Percentiles rank a stretch among this genome's conserved stretches.
Conservation (phyloP, 2,888 invertebrate species). For the Athrips mouffetella region DNA sequence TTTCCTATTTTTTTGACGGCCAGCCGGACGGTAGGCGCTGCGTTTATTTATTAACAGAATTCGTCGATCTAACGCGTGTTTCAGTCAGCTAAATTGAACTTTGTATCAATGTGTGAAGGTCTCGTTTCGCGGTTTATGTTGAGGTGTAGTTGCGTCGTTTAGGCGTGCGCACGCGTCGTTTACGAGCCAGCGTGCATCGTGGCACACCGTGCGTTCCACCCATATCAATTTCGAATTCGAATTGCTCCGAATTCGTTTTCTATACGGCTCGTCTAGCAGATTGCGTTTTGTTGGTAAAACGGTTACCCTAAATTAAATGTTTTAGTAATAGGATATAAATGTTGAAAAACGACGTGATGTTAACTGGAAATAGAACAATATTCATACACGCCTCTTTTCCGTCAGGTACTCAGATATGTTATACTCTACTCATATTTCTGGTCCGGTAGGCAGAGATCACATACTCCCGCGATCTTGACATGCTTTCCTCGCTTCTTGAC, state of each 20-base stretch:
- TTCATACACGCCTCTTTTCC: too few species aligned
- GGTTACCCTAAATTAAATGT: conserved; percentile 75
- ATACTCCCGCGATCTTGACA: too few species aligned
- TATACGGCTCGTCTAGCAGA: conserved; percentile 64
- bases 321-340: conserved; percentile 76
- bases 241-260: conserved; percentile 74
- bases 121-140: conserved; percentile 27
- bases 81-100: conserved; percentile 33
- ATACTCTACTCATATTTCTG: too few species aligned
- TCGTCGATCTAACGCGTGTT: conserved; percentile 65
- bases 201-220: conserved; percentile 69
- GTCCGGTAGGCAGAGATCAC: too few species aligned
- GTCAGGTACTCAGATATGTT: too few species aligned
- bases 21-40: conserved; percentile 59
- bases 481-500: too few species aligned
- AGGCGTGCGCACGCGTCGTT: conserved; percentile 53
- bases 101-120: conserved; percentile 40
- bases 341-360: conserved; percentile 42
- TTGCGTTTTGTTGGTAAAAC: conserved; percentile 75
- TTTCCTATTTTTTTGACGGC: conserved; percentile 61
- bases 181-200: conserved; percentile 72
- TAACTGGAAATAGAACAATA: too few species aligned
- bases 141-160: conserved; percentile 27
- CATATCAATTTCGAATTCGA: conserved; percentile 78
- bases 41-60: conserved; percentile 78